A percentile compares a stretch with the other conserved stretches of the same genome.
These are phyloP conservation scores for Papilio demoleus DNA, from an alignment of 2,888 invertebrate genomes.

Conservation along the genomic window DNA sequence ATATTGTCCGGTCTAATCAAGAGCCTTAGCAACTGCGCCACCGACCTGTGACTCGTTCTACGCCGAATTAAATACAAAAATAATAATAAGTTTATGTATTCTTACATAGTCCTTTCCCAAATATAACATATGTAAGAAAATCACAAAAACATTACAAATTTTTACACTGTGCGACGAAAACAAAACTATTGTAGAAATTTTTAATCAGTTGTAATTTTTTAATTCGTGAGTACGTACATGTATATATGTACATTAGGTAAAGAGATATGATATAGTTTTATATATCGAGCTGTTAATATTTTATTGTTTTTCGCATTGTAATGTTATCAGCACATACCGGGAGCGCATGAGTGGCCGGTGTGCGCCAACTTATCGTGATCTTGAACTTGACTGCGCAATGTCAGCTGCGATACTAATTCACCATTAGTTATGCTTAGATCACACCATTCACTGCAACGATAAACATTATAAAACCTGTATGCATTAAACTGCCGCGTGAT, in stretches of 20 bases:
- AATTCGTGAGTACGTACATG: no score
- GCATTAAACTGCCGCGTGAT: not conserved
- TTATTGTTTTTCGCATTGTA: slow-evolving; percentile 17
- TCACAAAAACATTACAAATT: no score
- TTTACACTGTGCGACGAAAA: no score
- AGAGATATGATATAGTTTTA: not conserved
- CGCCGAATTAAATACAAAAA: no score
- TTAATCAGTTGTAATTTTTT: no score
- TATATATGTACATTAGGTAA: not conserved
- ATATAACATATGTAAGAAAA: no score
- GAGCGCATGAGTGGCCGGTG: not conserved
- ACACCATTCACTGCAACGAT: slow-evolving; percentile 15
- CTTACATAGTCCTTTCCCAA: no score
- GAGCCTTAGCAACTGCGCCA: no score
- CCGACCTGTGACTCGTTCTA: no score
- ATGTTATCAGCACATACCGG: not conserved
- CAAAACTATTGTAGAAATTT: no score
- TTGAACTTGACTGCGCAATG: slow-evolving; percentile 28
- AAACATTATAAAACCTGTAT: not conserved
- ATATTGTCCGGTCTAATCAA: no score
- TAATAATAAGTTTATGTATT: no score
- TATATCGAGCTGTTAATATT: not conserved
- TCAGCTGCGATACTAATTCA: slow-evolving; percentile 6
- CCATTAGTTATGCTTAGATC: slow-evolving; percentile 12
- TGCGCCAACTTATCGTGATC: slow-evolving; percentile 10